Evolutionary conservation across 2,888 invertebrate species (phyloP).

Genomic region (Melolontha melolontha): DNA sequence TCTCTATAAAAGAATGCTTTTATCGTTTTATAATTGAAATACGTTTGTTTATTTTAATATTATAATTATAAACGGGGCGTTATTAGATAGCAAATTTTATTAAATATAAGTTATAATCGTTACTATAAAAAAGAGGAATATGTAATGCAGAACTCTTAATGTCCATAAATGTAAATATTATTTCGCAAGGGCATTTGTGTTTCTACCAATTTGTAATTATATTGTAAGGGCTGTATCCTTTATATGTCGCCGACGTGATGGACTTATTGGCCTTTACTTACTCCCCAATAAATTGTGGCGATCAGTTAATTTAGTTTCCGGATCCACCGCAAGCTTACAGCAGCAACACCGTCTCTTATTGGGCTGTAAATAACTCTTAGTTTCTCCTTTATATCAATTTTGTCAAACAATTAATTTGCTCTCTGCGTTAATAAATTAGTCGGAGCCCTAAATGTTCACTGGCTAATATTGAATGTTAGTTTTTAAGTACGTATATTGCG

Average conservation of each 20-base stretch:
- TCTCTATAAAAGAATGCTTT: no score
- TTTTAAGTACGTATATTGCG: background rate
- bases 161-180: no score
- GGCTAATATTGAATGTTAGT: conserved; percentile 10
- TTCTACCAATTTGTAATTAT: background rate
- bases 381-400: conserved; percentile 49
- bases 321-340: conserved; percentile 55
- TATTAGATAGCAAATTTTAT: no score
- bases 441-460: conserved; percentile 15
- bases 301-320: conserved; percentile 63
- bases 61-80: no score
- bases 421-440: conserved; percentile 33
- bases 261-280: conserved; percentile 66
- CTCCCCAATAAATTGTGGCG: conserved; percentile 64
- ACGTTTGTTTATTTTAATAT: no score
- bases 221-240: background rate
- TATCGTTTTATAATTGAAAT: no score
- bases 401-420: conserved; percentile 42
- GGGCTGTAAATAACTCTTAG: conserved; percentile 53
- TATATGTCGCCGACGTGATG: conserved; percentile 54
- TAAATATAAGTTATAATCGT: no score
- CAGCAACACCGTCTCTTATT: conserved; percentile 53
- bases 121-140: no score
- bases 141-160: no score
- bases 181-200: background rate